Evolutionary conservation across 2,888 invertebrate species (phyloP), one percentile per base, ranked within the genome.

Genomic region (Drosophila kanekoi): DNA sequence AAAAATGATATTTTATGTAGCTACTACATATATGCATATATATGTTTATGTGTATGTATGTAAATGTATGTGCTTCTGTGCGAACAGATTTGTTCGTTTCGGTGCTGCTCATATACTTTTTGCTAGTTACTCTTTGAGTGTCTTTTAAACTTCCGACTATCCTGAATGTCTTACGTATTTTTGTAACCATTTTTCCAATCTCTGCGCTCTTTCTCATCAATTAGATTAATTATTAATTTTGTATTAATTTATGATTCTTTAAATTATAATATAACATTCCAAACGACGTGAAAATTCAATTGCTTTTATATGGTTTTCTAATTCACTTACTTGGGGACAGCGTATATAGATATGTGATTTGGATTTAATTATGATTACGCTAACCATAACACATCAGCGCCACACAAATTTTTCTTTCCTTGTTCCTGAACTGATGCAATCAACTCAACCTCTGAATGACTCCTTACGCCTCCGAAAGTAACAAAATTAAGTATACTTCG

Each of bases 191-290:
- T 73, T 66, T 58, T 48, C 64, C 62, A 69, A 53, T 70, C 58
- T 68, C 54, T 62, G 59, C 49, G 75, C 72, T 81, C 83, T 72
- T 78, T 79, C 81, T 81, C 79, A 82, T 79, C 81, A 79, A 61
- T 77, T 89, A 91, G 89, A 79, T 78, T 89, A 90, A 90, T 89
- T 89, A 77, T 80, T 85, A 89, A 83, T 87, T 89, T 90, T 84
- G 83, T 91, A 91, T 89, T 90, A 91, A 91, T 90, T 90, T 90
- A 91, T 90, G 81, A 86, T 83, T 85, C 87, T 72, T 78, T 77
- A 80, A 81, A 89, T 79, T 85, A 79, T 77, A 89, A 81, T 89
- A 87, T 72, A 81, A 76, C 65, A 89, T 79, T 73, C 61, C 67
- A 89, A 82, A 70, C 78, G 79, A 81, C 40, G 51, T 44, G 59